Conservation (phyloP, 2,888 invertebrate species). For the Suillia variegata region DNA sequence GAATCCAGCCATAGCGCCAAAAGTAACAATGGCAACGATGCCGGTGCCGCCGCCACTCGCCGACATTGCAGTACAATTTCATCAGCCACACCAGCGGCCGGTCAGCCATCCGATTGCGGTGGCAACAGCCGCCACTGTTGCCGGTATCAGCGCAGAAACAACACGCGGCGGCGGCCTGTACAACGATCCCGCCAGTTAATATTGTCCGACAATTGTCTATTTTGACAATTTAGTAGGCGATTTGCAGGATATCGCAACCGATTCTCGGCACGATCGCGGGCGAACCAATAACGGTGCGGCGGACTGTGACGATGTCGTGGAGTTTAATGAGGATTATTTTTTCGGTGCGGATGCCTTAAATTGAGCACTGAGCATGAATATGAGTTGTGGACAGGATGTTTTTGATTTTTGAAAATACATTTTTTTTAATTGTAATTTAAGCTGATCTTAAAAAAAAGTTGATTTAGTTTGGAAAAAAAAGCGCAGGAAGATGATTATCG, state of each 20-base stretch:
- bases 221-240: conserved; percentile 20
- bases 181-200: conserved; percentile 33
- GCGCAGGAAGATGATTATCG: too few relatives aligned
- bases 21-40: conserved; percentile 40
- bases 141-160: conserved; percentile 25
- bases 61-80: too few relatives aligned
- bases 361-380: too few relatives aligned
- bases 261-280: not conserved
- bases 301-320: not conserved
- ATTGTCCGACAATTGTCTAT: conserved; percentile 26
- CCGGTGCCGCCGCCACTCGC: too few relatives aligned
- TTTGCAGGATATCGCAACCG: not conserved
- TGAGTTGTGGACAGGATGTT: too few relatives aligned
- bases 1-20: conserved; percentile 73
- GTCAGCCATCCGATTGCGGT: conserved; percentile 21
- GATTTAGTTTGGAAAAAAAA: too few relatives aligned
- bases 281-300: not conserved
- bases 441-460: too few relatives aligned
- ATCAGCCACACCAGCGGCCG: conserved; percentile 30
- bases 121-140: conserved; percentile 19
- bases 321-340: conserved; percentile 16
- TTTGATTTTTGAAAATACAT: too few relatives aligned
- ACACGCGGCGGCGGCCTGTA: conserved; percentile 35
- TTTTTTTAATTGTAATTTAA: too few relatives aligned
- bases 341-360: conserved; percentile 18